Conservation (phyloP, 92 coral and sea anemone genomes). For the Chrysogorgia sp. region DNA sequence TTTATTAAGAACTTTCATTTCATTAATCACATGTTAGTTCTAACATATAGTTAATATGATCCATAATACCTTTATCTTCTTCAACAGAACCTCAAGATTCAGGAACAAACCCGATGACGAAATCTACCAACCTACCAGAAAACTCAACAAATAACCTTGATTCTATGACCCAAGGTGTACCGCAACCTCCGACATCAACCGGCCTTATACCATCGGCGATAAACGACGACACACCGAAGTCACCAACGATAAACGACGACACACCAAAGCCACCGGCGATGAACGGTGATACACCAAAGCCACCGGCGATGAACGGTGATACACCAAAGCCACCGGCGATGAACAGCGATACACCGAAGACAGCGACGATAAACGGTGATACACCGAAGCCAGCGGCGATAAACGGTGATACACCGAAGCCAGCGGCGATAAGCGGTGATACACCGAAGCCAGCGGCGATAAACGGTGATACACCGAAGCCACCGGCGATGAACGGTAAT, state of each 20-base stretch:
- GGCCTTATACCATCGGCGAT: slow-evolving; percentile 14
- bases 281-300: background rate
- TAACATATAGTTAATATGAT: too few species aligned
- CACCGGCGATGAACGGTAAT: background rate
- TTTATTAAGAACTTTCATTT: too few species aligned
- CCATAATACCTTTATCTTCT: too few species aligned
- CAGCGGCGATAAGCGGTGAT: background rate
- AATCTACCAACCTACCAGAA: too few species aligned
- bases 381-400: slow-evolving; percentile 13
- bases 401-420: slow-evolving; percentile 3
- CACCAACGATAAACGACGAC: background rate
- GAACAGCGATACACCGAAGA: background rate
- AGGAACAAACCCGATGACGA: background rate
- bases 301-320: background rate
- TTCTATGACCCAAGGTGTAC: too few species aligned
- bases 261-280: background rate
- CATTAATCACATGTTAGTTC: too few species aligned
- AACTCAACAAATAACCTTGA: too few species aligned
- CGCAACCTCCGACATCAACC: too few species aligned
- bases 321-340: background rate
- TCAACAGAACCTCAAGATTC: background rate
- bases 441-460: background rate
- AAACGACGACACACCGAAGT: background rate
- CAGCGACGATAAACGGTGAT: background rate
- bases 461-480: background rate